Evolutionary conservation across 2,113 vertebrate genomes (phyloP), one percentile per base, ranked within the genome.

Genomic region (Amphilophus citrinellus): DNA sequence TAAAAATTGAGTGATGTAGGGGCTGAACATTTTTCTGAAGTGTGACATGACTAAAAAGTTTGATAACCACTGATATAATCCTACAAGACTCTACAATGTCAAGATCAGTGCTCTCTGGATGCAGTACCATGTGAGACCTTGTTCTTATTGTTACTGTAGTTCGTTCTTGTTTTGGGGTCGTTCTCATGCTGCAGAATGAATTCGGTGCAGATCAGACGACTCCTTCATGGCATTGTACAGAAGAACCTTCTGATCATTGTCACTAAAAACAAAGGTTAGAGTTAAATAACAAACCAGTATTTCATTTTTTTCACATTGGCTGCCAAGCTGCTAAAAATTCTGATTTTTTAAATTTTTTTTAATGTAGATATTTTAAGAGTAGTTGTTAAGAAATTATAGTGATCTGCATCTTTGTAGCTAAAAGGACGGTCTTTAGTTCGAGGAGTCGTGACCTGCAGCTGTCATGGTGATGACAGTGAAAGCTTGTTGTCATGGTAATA

Each of bases 401-500:
- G 17, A 61, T 24, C 79, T 0, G 30, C 60, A 2, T 65, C 22
- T 61, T 4, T 10, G 61, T 61, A 60, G 37, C 65, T 71, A 71
- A 71, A 71, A 71, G 10, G 53, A 79, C n/a, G 22, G 18, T 44
- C 39, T 61, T 85, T 76, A 39, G 60, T 27, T 90, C 4, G 32
- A n/a, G 35, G 50, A 80, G 78, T 91, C 58, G 66, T 88, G 88
- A 90, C 90, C 90, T 79, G 79, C 81, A 61, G 79, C 84, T 82
- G 87, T 79, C 44, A 39, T 56, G 73, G 61, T 10, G 10, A 80
- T 89, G 85, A 87, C 76, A 84, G 83, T 44, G 77, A 86, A 37
- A 77, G 77, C 88, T 79, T 76, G 92, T 92, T 90, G 92, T 88
- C 92, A 90, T 93, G 91, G 89, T 83, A 84, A 92, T 88, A 35